Base-by-base conservation (phyloP, 2,113 vertebrate genomes). In the Eira barbara region DNA sequence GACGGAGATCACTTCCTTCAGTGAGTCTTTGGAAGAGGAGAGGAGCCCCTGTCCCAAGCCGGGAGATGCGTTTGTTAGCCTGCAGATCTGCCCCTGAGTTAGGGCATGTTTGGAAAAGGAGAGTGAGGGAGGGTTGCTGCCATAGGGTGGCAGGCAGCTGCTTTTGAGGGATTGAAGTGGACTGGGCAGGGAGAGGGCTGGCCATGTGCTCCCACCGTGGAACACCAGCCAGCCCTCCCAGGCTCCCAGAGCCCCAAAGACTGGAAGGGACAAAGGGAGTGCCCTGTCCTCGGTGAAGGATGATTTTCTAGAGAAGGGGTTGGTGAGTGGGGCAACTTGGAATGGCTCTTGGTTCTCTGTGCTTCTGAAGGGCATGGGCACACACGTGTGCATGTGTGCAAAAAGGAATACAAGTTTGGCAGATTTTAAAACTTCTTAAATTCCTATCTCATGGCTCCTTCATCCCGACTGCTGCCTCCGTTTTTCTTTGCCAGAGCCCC, bases 141-240 rank as follows among this genome's bases (percentile, higher is more conserved):
- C 76, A 80, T 80, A 21, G 18, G 84, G 95, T 52, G 61, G 57
- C 92, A 45, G 74, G 90, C 76, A 89, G 93, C 97, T 98, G 96
- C 95, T 97, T 98, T 97, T 98, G 97, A 97, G 97, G 97, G 97
- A 96, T 96, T 92, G 96, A 79, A 95, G 97, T 96, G 90, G 71
- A 92, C 98, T 95, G 92, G 81, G 61, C 92, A 91, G 39, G 20
- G 36, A 96, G 61, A 23, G 0, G 34, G 42, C 82, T 63, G 63
- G 57, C 97, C 80, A 91, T n/a, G 67, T 69, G 81, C 85, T 97
- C 88, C 55, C 12, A 34, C 71, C 42, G 0, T 61, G 27, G 42
- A 57, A 31, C 4, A 29, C 65, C 55, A 88, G 52, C 45, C n/a
- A 74, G 65, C 74, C 27, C 74, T 63, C 57, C 45, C 6, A 27